These are phyloP conservation scores for Poecile montanus DNA, from an alignment of 2,797 vertebrate genomes.

Conservation along the genomic window DNA sequence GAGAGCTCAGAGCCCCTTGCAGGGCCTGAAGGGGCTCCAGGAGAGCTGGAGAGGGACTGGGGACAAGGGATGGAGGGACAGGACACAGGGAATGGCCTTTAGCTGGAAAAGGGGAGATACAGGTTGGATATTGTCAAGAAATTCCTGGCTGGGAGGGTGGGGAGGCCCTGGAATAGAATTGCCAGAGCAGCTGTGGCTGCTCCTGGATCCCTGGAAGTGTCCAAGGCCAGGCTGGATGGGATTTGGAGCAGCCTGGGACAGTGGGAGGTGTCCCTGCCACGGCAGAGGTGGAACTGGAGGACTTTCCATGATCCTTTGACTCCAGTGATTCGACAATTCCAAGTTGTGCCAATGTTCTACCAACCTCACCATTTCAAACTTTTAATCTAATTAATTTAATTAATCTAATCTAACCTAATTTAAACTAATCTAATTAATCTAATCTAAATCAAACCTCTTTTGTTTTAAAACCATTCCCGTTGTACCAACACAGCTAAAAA, in stretches of 20 bases:
- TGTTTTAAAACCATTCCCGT: rapidly evolving
- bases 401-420: neutral
- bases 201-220: rapidly evolving
- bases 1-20: neutral
- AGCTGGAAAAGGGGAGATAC: rapidly evolving
- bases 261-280: neutral
- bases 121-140: rapidly evolving
- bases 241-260: rapidly evolving
- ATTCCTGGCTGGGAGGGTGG: neutral
- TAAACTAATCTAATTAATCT: neutral
- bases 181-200: rapidly evolving
- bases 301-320: neutral
- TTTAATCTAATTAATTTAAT: no score
- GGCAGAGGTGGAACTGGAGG: no score
- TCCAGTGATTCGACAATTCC: neutral
- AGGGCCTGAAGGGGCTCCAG: neutral
- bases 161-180: neutral
- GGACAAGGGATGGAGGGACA: neutral
- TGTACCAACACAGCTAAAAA: no score
- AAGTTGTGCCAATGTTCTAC: neutral
- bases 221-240: neutral
- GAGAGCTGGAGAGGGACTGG: neutral
- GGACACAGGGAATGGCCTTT: neutral
- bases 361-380: no score
- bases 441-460: neutral